Evolutionary conservation across 2,888 invertebrate species (phyloP), one percentile per base, ranked within the genome.

Genomic region (Apamea epomidion): DNA sequence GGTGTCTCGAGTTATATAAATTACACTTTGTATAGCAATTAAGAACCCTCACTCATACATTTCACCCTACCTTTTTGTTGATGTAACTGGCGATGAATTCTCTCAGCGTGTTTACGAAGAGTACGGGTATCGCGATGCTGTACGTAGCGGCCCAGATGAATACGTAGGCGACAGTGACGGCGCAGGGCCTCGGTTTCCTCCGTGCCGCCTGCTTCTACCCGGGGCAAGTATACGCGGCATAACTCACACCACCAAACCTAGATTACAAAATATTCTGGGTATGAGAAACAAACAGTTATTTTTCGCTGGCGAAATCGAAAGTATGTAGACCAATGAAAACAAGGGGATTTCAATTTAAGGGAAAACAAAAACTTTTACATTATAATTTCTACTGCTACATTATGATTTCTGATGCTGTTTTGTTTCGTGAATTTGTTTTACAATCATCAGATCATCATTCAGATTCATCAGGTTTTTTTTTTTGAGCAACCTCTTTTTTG

Each of bases 51-150:
- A 81, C 16, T 18, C 3, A 80, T 8, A 64, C 2, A 48, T 37
- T 37, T 48, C 16, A 25, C 29, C 10, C 10, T 83, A 96, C 96
- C 96, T 90, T 94, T 95, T 89, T 96, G 95, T 89, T 96, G 96
- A 88, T 97, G 97, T 91, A 97, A 97, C 88, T 97, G 97, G 69
- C 97, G 96, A 89, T 98, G 98, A 85, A 98, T 97, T 90, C 98
- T 97, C 93, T 98, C 98, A 72, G 98, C 98, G 92, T 98, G 98
- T 86, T 97, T 97, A 89, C 98, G 97, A 89, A 98, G 96, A 76
- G 98, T 98, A 93, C 98, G 98, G 92, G 98, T 98, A 92, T 98
- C 98, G 91, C 98, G 98, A 93, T 98, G 98, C 78, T 98, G 98
- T 87, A 98, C 97, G 94, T 98, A 98, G 90, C 98, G 97, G 92